A percentile compares a stretch with the other conserved stretches of the same genome.
These are phyloP conservation scores for Malacosoma neustria DNA, from an alignment of 2,888 invertebrate genomes.

Conservation along the genomic window DNA sequence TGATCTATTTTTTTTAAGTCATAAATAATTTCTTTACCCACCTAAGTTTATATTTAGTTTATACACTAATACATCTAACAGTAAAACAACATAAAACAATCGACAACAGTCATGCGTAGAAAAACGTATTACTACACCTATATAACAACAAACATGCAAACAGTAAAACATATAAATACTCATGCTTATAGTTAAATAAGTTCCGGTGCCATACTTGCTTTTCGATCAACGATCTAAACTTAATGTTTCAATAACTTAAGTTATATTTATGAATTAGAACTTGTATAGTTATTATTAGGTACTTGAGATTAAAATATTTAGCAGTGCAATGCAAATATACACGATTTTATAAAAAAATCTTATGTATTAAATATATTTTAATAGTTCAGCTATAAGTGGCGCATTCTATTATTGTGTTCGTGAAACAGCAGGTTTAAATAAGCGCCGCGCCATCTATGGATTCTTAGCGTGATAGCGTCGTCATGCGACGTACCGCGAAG, in stretches of 20 bases:
- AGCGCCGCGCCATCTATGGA: constrained; percentile 68
- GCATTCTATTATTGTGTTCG: constrained; percentile 45
- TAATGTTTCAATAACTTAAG: too few species aligned
- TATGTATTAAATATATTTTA: not conserved
- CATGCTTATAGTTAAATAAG: not conserved
- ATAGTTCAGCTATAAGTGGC: constrained; percentile 15
- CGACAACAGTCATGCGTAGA: not conserved
- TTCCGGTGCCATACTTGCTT: too few species aligned
- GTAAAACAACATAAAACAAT: not conserved
- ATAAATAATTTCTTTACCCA: too few species aligned
- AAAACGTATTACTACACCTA: not conserved
- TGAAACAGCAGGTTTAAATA: constrained; percentile 36
- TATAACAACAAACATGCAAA: constrained; percentile 5
- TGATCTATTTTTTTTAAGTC: too few species aligned
- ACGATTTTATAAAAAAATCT: not conserved
- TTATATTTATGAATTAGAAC: too few species aligned
- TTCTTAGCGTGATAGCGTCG: constrained; percentile 29
- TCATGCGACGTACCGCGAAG: constrained; percentile 67
- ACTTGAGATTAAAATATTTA: constrained; percentile 11
- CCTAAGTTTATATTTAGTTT: too few species aligned
- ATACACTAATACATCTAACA: too few species aligned
- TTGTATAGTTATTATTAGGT: too few species aligned
- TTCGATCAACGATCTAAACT: too few species aligned
- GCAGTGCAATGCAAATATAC: constrained; percentile 29
- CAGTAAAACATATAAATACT: constrained; percentile 4